These are phyloP conservation scores for Gulo gulo DNA, from an alignment of 2,113 vertebrate species.

Conservation along the genomic window DNA sequence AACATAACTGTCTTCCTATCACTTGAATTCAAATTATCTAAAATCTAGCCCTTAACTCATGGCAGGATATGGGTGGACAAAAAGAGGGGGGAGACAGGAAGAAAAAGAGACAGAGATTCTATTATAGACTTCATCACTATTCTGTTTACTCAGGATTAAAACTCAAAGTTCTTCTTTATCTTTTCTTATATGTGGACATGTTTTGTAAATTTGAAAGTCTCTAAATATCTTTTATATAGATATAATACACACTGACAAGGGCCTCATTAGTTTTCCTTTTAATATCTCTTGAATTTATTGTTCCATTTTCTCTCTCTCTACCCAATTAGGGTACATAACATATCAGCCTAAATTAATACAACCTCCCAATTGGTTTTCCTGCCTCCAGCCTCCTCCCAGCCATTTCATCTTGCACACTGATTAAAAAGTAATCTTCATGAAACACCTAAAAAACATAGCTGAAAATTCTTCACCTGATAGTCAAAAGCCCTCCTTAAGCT, in stretches of 20 bases:
- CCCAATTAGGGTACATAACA: not conserved
- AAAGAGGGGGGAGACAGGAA: not conserved
- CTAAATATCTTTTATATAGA: constrained; percentile 8
- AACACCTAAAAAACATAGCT: not conserved
- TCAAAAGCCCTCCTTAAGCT: not conserved
- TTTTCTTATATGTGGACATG: not conserved
- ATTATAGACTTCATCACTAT: not conserved
- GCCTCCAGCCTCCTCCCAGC: not conserved
- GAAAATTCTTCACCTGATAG: not conserved
- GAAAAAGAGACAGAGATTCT: not conserved
- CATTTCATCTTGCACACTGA: not conserved
- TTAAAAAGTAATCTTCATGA: constrained; percentile 20
- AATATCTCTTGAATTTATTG: not conserved
- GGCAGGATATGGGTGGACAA: too few relatives aligned
- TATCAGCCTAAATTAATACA: not conserved
- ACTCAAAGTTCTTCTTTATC: not conserved
- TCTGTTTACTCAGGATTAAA: not conserved
- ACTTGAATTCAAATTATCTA: not conserved
- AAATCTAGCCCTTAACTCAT: not conserved
- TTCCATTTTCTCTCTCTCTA: not conserved
- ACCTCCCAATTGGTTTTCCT: not conserved
- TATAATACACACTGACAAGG: not conserved
- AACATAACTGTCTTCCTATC: not conserved
- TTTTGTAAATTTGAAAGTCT: not conserved
- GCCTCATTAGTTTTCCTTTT: not conserved